Evolutionary conservation across 1,140 invertebrate genomes (phyloP), one percentile per base, ranked within the genome.

Genomic region (Alviniconcha marisindica): DNA sequence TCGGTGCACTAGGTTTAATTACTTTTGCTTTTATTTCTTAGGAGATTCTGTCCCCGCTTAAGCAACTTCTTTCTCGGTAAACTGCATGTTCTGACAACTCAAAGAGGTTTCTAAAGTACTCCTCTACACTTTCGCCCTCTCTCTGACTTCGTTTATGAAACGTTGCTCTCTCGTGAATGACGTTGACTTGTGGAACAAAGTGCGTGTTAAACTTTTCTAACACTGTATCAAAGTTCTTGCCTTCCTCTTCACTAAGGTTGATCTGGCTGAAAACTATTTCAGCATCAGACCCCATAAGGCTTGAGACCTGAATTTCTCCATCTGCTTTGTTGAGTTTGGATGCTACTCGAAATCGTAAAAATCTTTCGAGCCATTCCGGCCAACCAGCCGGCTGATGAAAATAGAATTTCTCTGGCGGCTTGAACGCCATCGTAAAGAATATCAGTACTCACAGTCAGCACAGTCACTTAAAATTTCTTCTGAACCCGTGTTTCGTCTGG

Each of bases 51-150:
- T n/a, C n/a, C n/a, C n/a, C n/a, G n/a, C n/a, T n/a, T n/a, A n/a
- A n/a, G n/a, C n/a, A n/a, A n/a, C n/a, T 44, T 82, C 80, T 82
- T 82, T 69, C 7, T 81, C 54, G 14, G 21, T 5, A 66, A 63
- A 81, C 4, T 78, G 42, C 40, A 33, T 78, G 51, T 24, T 54
- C 51, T 54, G 51, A 12, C 24, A 82, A 38, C 33, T 69, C 42
- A 73, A 10, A 48, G 38, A 73, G 44, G 31, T 5, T 31, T 38
- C 80, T 28, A 28, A 63, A n/a, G n/a, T n/a, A n/a, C n/a, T n/a
- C n/a, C n/a, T n/a, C n/a, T n/a, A n/a, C n/a, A n/a, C n/a, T n/a
- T n/a, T n/a, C n/a, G n/a, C n/a, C n/a, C n/a, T n/a, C n/a, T n/a
- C n/a, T n/a, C n/a, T n/a, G n/a, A n/a, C n/a, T n/a, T n/a, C n/a